Percentiles rank a stretch among this genome's conserved stretches.
Evolutionary conservation across 2,797 vertebrate genomes (phyloP).

Genomic region (Manis pentadactyla): DNA sequence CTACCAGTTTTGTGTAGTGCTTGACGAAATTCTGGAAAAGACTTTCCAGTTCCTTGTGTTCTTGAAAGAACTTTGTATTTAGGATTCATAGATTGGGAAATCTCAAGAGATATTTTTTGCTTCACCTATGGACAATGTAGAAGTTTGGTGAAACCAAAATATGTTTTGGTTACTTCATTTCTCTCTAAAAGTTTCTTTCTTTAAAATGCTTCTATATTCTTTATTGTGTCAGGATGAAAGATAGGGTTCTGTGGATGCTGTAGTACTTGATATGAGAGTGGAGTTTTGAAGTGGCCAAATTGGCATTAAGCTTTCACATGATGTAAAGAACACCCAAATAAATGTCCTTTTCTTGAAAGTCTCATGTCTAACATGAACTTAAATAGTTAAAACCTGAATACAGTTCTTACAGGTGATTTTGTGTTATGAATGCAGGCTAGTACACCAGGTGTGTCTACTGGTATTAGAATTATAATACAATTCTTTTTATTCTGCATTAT

Average conservation of each 20-base stretch:
- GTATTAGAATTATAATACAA: constrained; percentile 17
- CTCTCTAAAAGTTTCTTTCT: neutral
- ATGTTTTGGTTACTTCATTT: neutral
- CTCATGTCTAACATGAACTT: neutral
- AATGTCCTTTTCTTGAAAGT: neutral
- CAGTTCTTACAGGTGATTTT: neutral
- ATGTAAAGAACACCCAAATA: neutral
- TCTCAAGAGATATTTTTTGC: neutral
- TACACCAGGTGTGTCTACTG: neutral
- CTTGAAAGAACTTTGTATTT: neutral
- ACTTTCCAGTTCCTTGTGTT: neutral
- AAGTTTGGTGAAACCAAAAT: neutral
- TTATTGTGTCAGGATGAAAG: neutral
- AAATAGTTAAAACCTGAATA: neutral
- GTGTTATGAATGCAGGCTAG: neutral
- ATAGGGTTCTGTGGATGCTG: neutral
- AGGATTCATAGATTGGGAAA: neutral
- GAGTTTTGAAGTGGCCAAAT: neutral
- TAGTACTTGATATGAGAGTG: neutral
- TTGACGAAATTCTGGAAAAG: neutral
- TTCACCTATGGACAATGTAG: neutral
- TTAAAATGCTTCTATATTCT: neutral
- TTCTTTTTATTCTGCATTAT: constrained; percentile 11
- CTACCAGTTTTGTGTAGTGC: neutral
- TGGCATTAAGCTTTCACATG: neutral